Base-by-base conservation (phyloP, 2,888 invertebrate genomes). In the Troilus luridus region DNA sequence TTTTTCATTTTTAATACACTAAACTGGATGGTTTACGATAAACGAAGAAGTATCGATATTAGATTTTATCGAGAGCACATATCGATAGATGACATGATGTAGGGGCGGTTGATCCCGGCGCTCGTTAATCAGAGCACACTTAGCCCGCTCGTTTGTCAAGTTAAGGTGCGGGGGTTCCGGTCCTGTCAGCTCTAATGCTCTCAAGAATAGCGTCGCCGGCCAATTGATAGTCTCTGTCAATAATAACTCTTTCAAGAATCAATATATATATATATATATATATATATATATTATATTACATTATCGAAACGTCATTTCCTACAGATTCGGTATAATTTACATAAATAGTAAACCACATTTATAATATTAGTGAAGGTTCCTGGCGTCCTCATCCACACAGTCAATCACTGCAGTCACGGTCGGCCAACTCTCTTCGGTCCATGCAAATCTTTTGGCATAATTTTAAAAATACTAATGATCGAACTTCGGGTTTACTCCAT, bases 81-180 rank as follows among this genome's bases (percentile, higher is more conserved):
- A 85, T 85, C 56, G 85, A 85, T 85, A 85, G n/a, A n/a, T 14
- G 85, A 58, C 21, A 85, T 85, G 85, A 85, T 85, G 56, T 85
- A 85, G 85, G 21, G 54, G 12, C 3, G n/a, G 41, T 10, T 85
- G 56, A 85, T 85, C 85, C 85, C n/a, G 21, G 10, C 2, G 85
- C 56, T 85, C 85, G 85, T 85, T 85, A 85, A 85, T 85, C 85
- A 85, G 85, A 58, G 56, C 56, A 85, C 85, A 85, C 85, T 85
- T 85, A 85, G 85, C 56, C 56, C n/a, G 56, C n/a, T 85, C 85
- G 85, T 85, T 85, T 85, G 85, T 85, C 85, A 85, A 56, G 56
- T 56, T n/a, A n/a, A n/a, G n/a, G 11, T 56, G 56, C 12, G 56
- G 3, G n/a, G 56, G 12, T n/a, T 56, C 54, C 21, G 14, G n/a